Percentiles rank a stretch among this genome's conserved stretches.
phyloP scores from a whole-genome alignment of 2,113 vertebrate species.

The Nycticebus coucang region DNA sequence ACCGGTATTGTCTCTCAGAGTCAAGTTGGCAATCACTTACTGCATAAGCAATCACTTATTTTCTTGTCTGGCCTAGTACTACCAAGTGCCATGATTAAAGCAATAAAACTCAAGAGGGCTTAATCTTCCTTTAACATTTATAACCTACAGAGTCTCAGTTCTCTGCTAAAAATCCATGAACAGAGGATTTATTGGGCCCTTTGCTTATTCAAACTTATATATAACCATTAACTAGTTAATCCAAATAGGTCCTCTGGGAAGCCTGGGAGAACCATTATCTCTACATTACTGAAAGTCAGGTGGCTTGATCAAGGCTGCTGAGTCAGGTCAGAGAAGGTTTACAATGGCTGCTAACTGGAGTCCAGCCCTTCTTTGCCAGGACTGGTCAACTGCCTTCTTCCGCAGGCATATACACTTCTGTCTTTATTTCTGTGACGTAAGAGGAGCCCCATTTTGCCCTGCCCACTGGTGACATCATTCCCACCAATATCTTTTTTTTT shows the following conservation, averaged over 20 bases:
- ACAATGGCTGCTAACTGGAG: background rate
- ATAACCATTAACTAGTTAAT: conserved; percentile 71
- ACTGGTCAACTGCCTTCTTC: background rate
- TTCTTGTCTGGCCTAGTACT: conserved; percentile 33
- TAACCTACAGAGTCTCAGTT: conserved; percentile 16
- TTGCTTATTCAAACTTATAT: conserved; percentile 46
- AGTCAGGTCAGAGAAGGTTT: conserved; percentile 17
- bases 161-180: background rate
- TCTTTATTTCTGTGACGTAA: background rate
- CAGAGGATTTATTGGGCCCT: conserved; percentile 56
- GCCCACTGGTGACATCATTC: background rate
- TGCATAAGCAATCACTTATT: background rate
- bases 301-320: background rate
- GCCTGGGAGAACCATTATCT: conserved; percentile 41
- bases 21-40: background rate
- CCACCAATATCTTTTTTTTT: background rate
- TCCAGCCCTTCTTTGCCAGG: background rate
- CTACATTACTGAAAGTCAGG: conserved; percentile 8
- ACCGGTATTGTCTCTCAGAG: background rate
- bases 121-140: conserved; percentile 42
- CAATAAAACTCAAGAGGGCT: conserved; percentile 57
- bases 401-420: background rate
- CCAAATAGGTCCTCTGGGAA: conserved; percentile 50
- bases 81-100: conserved; percentile 40
- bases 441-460: background rate